Base-by-base conservation (phyloP, 30 jellyfish, hydroid and myxozoan genomes). In the Aurelia aurita complex sp. Pacific region DNA sequence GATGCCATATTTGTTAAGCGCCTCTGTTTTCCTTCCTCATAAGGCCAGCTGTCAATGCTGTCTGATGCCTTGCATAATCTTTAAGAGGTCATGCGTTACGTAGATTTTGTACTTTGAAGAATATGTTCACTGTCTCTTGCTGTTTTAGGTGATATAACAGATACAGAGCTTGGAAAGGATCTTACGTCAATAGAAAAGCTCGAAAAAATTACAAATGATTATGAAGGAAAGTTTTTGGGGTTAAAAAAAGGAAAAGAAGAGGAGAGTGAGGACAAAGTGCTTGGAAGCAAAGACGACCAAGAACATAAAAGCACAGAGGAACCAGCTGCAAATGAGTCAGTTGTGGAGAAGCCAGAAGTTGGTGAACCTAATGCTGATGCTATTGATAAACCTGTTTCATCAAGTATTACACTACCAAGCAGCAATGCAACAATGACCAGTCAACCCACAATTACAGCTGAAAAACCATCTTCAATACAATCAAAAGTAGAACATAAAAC, bases 121-220 rank as follows among this genome's bases (percentile, higher is more conserved):
- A 5, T 38, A 0, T 38, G 5, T 46, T 7, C 57, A 46, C 12
- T 3, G 57, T 46, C 8, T 46, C 57, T 46, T 7, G 57, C 2
- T 46, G 15, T 46, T 46, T 46, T 9, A 46, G 57, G 57, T 46
- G 57, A 46, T 46, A 9, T 46, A 46, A 14, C 57, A 46, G 14
- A 46, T 46, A 46, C 57, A 6, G 57, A 46, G 57, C 14, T 14
- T 46, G 57, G 57, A 46, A 46, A 46, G 57, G 15, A 46, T 46
- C 57, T 46, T 46, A 46, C 57, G 5, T 74, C 83, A 14, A 74
- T 74, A 17, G 69, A 74, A 74, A 74, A 74, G 23, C 61, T 53
- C 9, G 69, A 74, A 52, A 50, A 74, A 51, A 43, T 74, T 9
- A 36, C 83, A 43, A 74, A 74, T 74, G 83, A 50, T n/a, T 74